Evolutionary conservation across 2,888 invertebrate species (phyloP).

Genomic region (Zootermopsis nevadensis): DNA sequence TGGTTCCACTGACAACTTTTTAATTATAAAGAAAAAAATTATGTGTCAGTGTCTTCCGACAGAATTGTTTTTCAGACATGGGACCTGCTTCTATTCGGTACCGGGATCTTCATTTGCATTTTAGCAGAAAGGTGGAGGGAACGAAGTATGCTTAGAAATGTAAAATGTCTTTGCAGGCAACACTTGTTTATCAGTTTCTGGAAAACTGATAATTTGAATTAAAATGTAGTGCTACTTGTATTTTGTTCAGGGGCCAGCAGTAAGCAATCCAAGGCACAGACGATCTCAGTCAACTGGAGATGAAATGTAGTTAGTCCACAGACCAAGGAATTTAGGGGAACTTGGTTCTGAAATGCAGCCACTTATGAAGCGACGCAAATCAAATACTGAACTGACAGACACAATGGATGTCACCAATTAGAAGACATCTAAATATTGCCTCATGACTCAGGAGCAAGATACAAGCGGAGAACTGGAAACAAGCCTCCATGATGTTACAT

Average conservation of each 20-base stretch:
- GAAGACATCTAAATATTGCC: slow-evolving; percentile 86
- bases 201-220: too few relatives aligned
- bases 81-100: too few relatives aligned
- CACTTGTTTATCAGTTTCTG: too few relatives aligned
- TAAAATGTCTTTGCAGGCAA: too few relatives aligned
- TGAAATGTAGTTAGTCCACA: slow-evolving; percentile 87
- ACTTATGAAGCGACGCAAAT: slow-evolving; percentile 81
- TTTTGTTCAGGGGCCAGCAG: slow-evolving; percentile 61
- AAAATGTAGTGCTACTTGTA: too few relatives aligned
- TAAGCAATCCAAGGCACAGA: slow-evolving; percentile 71
- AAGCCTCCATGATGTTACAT: slow-evolving; percentile 82
- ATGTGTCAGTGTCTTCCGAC: too few relatives aligned
- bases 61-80: too few relatives aligned
- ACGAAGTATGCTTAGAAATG: too few relatives aligned
- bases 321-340: slow-evolving; percentile 81
- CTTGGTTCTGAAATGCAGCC: slow-evolving; percentile 93
- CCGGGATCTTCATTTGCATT: too few relatives aligned
- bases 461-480: slow-evolving; percentile 94
- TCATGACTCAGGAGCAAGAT: slow-evolving; percentile 93
- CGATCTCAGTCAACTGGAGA: slow-evolving; percentile 85
- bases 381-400: slow-evolving; percentile 83
- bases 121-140: too few relatives aligned
- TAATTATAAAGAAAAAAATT: too few relatives aligned
- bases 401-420: slow-evolving; percentile 79
- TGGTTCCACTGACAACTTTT: too few relatives aligned